A percentile compares a stretch with the other conserved stretches of the same genome.
These are phyloP conservation scores for Dermatophagoides farinae DNA, from an alignment of 1,140 invertebrate species.

Conservation along the genomic window DNA sequence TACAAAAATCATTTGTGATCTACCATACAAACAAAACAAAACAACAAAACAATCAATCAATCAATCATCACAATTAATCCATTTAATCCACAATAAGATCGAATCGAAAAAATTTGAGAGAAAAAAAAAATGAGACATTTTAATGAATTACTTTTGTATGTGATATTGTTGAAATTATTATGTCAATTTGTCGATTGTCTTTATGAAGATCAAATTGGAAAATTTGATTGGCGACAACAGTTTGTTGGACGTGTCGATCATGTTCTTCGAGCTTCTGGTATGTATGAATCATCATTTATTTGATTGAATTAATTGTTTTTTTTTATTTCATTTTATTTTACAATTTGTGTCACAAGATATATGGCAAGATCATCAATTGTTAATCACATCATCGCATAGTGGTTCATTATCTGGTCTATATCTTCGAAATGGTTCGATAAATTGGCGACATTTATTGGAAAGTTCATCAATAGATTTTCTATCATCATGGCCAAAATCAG, in stretches of 20 bases:
- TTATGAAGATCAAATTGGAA: constrained; percentile 21
- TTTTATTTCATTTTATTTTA: not conserved
- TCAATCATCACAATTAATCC: too few relatives aligned
- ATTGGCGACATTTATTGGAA: constrained; percentile 61
- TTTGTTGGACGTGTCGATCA: constrained; percentile 61
- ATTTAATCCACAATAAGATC: too few relatives aligned
- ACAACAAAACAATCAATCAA: too few relatives aligned
- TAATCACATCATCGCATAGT: constrained; percentile 51
- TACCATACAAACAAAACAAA: too few relatives aligned
- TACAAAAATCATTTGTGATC: too few relatives aligned
- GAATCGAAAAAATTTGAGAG: too few relatives aligned
- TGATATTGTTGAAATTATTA: not conserved
- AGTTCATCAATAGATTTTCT: not conserved
- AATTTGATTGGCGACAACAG: constrained; percentile 42
- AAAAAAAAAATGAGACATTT: too few relatives aligned
- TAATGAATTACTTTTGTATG: not conserved
- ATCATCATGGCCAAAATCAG: constrained; percentile 22
- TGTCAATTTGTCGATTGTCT: constrained; percentile 2
- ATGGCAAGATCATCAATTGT: constrained; percentile 13
- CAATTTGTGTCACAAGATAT: not conserved
- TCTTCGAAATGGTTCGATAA: constrained; percentile 53
- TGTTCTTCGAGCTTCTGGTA: constrained; percentile 49
- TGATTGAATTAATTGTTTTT: constrained; percentile 1
- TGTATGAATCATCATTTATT: constrained; percentile 48
- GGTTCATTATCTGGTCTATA: constrained; percentile 66